Percentiles rank a stretch among this genome's conserved stretches.
Evolutionary conservation across 2,888 invertebrate species (phyloP).

Genomic region (Anoncus sp.): DNA sequence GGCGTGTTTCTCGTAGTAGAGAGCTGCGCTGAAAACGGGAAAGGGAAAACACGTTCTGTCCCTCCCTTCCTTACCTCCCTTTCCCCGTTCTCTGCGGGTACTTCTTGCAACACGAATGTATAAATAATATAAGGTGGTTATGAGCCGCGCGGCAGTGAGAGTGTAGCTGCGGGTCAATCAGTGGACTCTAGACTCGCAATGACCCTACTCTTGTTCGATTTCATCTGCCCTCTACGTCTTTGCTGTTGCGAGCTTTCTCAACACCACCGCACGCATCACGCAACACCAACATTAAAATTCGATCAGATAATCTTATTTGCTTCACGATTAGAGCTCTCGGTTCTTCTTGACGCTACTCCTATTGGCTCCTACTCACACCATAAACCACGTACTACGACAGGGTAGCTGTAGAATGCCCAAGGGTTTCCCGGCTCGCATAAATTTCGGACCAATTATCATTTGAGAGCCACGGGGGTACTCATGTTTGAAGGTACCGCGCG

Average conservation of each 20-base stretch:
- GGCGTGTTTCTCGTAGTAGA: neutral
- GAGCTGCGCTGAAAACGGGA: conserved; percentile 8
- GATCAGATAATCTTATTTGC: conserved; percentile 81
- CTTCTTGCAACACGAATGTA: conserved; percentile 31
- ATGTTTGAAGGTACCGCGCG: conserved; percentile 28
- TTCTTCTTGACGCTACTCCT: conserved; percentile 70
- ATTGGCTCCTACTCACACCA: conserved; percentile 6
- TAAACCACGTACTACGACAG: conserved; percentile 6
- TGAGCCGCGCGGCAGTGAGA: conserved; percentile 25
- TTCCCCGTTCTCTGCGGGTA: conserved; percentile 23
- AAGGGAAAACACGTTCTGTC: conserved; percentile 35
- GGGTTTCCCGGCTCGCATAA: conserved; percentile 66
- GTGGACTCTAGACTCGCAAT: conserved; percentile 31
- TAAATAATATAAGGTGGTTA: conserved; percentile 57
- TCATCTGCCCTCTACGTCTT: conserved; percentile 7
- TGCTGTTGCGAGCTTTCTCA: conserved; percentile 29
- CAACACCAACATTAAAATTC: conserved; percentile 80
- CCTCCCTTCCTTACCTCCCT: conserved; percentile 22
- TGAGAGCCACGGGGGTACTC: conserved; percentile 24
- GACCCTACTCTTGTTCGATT: conserved; percentile 36
- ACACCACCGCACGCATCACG: conserved; percentile 71
- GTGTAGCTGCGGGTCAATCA: conserved; percentile 28
- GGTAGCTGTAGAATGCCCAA: conserved; percentile 6
- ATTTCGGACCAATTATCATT: conserved; percentile 69
- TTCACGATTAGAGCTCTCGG: conserved; percentile 75